These are phyloP conservation scores for Notarius quadriscutis DNA, from an alignment of 2,113 vertebrate genomes.

Conservation along the genomic window DNA sequence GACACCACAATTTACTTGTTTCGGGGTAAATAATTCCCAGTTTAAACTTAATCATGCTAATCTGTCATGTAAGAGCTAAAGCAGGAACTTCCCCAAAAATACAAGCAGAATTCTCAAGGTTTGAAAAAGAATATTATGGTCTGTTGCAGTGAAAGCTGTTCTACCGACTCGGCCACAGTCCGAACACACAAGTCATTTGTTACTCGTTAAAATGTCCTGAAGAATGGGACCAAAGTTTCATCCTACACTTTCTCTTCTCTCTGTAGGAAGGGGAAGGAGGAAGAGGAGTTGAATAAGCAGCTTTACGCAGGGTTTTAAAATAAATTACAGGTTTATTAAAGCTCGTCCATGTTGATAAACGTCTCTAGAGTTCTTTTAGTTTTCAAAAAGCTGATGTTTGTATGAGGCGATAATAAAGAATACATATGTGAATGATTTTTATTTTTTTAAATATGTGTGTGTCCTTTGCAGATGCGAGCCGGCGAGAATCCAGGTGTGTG, in stretches of 20 bases:
- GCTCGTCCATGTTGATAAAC: no score
- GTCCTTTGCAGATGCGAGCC: conserved; percentile 72
- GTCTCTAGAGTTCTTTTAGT: background rate
- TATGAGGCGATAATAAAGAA: background rate
- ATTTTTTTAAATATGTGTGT: background rate
- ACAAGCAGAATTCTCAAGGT: background rate
- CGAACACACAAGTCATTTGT: background rate
- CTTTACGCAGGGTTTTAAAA: no score
- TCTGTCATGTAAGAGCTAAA: background rate
- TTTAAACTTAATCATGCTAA: background rate
- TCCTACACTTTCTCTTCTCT: no score
- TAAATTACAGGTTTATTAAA: background rate
- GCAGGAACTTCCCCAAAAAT: background rate
- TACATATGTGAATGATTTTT: background rate
- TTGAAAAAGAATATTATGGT: background rate
- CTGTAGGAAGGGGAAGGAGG: no score
- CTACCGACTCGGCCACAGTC: background rate
- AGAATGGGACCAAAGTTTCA: no score
- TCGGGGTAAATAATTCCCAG: background rate
- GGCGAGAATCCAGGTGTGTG: conserved; percentile 71
- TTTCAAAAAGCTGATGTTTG: background rate
- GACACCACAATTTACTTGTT: background rate
- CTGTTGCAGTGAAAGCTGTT: background rate
- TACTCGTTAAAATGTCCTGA: no score
- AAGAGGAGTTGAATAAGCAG: background rate